Evolutionary conservation across 1,140 invertebrate species (phyloP).

Genomic region (Aricia agestis): DNA sequence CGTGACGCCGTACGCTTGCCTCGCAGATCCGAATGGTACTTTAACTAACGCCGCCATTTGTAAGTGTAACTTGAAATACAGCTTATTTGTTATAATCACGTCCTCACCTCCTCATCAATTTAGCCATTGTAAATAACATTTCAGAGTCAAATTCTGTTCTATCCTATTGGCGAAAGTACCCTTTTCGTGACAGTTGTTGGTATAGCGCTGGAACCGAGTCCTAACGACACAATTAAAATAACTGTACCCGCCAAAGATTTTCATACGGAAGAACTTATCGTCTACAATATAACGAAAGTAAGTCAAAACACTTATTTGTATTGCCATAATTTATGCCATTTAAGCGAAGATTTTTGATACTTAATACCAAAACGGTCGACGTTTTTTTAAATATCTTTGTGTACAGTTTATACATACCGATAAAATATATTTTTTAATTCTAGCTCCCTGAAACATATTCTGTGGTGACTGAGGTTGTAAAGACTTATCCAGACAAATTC

Average conservation of each 20-base stretch:
- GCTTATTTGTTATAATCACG: too few relatives aligned
- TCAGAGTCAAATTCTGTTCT: conserved; percentile 55
- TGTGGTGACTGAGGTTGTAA: conserved; percentile 50
- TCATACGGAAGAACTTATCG: conserved; percentile 43
- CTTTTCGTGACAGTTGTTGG: conserved; percentile 51
- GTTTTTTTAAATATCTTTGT: too few relatives aligned
- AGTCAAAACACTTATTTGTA: background rate
- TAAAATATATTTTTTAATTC: background rate
- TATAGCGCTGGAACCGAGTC: conserved; percentile 42
- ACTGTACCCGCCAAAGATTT: conserved; percentile 50
- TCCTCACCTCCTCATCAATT: too few relatives aligned
- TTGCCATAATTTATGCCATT: too few relatives aligned
- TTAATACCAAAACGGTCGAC: too few relatives aligned
- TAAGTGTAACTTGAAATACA: too few relatives aligned
- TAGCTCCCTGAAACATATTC: conserved; percentile 55
- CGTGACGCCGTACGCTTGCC: too few relatives aligned
- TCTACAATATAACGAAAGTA: conserved; percentile 65
- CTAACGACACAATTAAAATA: conserved; percentile 45
- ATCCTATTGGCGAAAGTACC: conserved; percentile 56
- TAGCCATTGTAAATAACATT: background rate
- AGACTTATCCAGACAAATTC: conserved; percentile 54
- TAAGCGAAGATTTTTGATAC: too few relatives aligned
- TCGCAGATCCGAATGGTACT: too few relatives aligned
- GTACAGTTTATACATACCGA: background rate
- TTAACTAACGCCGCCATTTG: too few relatives aligned